These are phyloP conservation scores for Trilocha varians DNA, from an alignment of 2,888 invertebrate species.

Conservation along the genomic window DNA sequence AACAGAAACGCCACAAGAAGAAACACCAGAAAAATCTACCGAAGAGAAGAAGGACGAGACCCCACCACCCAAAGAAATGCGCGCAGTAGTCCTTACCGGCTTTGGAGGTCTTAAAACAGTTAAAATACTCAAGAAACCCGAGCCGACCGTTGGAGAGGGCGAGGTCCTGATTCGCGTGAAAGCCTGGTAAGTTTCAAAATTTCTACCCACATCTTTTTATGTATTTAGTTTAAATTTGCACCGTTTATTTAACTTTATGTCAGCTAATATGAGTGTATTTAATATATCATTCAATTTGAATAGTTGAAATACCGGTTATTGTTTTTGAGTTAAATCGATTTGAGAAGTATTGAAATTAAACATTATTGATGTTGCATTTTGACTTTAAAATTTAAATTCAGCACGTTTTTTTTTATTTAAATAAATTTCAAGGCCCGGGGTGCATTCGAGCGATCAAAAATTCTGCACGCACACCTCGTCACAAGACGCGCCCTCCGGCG, in stretches of 20 bases:
- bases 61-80: conserved; percentile 84
- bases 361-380: too few relatives aligned
- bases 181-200: conserved; percentile 81
- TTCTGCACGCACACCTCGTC: conserved; percentile 49
- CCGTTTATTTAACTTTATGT: too few relatives aligned
- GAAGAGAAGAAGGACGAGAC: conserved; percentile 70
- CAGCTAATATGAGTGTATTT: too few relatives aligned
- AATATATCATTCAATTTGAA: too few relatives aligned
- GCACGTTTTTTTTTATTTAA: too few relatives aligned
- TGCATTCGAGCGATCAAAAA: conserved; percentile 38
- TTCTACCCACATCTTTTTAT: conserved; percentile 3
- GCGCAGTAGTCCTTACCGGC: conserved; percentile 86
- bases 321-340: too few relatives aligned
- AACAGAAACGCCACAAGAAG: conserved; percentile 62
- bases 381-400: too few relatives aligned
- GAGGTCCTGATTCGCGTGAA: conserved; percentile 88
- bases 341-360: too few relatives aligned
- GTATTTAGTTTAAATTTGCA: not conserved
- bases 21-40: conserved; percentile 67
- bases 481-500: conserved; percentile 35
- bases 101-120: conserved; percentile 91
- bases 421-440: conserved; percentile 6
- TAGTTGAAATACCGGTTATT: too few relatives aligned
- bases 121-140: conserved; percentile 86
- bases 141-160: conserved; percentile 79